phyloP scores from a whole-genome alignment of 2,888 invertebrate genomes.

The Drosophila rellima region DNA sequence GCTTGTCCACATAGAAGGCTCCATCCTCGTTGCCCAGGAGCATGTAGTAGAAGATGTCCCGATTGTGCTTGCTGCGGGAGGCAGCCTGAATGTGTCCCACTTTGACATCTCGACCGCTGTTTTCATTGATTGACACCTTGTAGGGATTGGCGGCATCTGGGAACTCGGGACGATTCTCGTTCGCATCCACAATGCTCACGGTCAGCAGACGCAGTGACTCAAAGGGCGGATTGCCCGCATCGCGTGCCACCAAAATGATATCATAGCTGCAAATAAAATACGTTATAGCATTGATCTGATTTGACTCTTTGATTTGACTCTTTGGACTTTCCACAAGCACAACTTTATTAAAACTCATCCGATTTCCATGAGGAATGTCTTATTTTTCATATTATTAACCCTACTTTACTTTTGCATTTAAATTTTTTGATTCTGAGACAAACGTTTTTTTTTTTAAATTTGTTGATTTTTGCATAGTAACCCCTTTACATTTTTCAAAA shows the following conservation, averaged over 20 bases:
- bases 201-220: slow-evolving; percentile 92
- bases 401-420: too few species aligned
- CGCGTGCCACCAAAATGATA: slow-evolving; percentile 92
- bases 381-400: too few species aligned
- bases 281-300: too few species aligned
- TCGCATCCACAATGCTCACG: slow-evolving; percentile 91
- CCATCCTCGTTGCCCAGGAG: slow-evolving; percentile 91
- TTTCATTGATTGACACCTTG: slow-evolving; percentile 91
- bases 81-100: slow-evolving; percentile 87
- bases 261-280: slow-evolving; percentile 84
- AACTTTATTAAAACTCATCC: too few species aligned
- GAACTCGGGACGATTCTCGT: slow-evolving; percentile 93
- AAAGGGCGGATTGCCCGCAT: slow-evolving; percentile 93
- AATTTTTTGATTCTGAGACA: too few species aligned
- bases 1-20: slow-evolving; percentile 92
- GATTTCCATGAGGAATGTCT: too few species aligned
- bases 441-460: too few species aligned
- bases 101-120: slow-evolving; percentile 88
- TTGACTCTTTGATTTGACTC: too few species aligned
- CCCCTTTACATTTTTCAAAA: too few species aligned
- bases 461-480: too few species aligned
- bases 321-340: too few species aligned
- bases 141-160: slow-evolving; percentile 88
- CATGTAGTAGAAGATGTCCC: slow-evolving; percentile 94
- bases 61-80: slow-evolving; percentile 91